Evolutionary conservation across 2,113 vertebrate species (phyloP).

Genomic region (Gallinago undulata): DNA sequence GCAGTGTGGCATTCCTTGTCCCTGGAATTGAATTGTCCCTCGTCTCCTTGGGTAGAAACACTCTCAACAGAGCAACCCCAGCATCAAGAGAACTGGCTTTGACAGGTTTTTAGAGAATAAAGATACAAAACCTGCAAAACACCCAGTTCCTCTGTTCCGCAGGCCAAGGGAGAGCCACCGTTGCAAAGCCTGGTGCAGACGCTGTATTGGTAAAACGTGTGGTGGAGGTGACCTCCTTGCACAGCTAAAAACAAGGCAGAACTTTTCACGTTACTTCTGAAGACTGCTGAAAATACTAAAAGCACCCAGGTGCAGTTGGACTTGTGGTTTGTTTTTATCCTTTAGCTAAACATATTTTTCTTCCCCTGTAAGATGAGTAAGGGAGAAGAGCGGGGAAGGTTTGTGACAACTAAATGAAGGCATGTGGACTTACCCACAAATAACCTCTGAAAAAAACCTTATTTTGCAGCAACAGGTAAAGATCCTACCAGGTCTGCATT

Average conservation of each 20-base stretch:
- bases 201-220: neutral
- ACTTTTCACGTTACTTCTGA: neutral
- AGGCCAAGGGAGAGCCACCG: neutral
- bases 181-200: neutral
- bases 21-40: neutral
- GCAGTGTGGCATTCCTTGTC: neutral
- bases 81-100: neutral
- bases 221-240: neutral
- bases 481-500: slow-evolving; percentile 46
- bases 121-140: neutral
- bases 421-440: slow-evolving; percentile 47
- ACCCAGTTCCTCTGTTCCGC: neutral
- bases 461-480: slow-evolving; percentile 50
- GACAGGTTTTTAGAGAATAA: neutral
- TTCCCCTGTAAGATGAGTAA: slow-evolving; percentile 2
- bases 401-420: slow-evolving; percentile 23
- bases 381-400: neutral
- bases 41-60: neutral
- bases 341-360: slow-evolving; percentile 43
- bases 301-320: neutral
- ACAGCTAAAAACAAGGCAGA: neutral
- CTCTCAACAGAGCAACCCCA: neutral
- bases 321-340: slow-evolving; percentile 43
- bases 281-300: neutral
- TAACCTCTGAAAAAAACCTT: neutral